phyloP scores from a whole-genome alignment of 2,797 vertebrate genomes.

The Ceryle rudis region DNA sequence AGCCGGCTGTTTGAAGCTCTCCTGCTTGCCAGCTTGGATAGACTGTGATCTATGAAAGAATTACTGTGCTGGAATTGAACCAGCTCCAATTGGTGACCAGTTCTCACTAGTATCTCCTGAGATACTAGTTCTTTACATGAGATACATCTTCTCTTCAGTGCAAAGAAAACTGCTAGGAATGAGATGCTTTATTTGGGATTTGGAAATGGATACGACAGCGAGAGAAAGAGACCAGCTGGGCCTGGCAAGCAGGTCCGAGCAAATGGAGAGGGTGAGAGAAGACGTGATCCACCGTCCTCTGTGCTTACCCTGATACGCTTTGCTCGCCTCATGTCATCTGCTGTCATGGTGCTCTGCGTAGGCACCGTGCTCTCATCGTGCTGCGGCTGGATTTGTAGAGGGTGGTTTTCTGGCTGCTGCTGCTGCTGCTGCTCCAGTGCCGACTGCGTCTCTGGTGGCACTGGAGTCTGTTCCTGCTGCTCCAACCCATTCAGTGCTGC shows the following conservation, averaged over 20 bases:
- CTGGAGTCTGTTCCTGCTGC: constrained; percentile 79
- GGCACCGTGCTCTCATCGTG: constrained; percentile 76
- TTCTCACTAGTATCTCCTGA: background rate
- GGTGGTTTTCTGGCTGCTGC: constrained; percentile 48
- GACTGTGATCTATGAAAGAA: background rate
- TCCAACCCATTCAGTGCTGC: constrained; percentile 87
- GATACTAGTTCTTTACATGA: background rate
- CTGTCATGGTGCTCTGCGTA: constrained; percentile 83
- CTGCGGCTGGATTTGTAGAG: constrained; percentile 80
- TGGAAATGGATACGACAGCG: background rate
- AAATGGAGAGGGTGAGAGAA: background rate
- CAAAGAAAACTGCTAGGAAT: background rate
- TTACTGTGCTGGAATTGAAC: background rate
- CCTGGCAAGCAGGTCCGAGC: background rate
- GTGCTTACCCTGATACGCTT: constrained; percentile 91
- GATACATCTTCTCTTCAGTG: background rate
- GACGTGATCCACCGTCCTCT: background rate
- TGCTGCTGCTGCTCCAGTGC: constrained; percentile 76
- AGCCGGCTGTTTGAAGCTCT: background rate
- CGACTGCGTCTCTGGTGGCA: constrained; percentile 46
- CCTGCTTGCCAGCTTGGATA: background rate
- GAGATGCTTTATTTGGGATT: background rate
- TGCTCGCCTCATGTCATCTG: constrained; percentile 92
- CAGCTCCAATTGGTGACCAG: background rate
- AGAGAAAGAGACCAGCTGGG: background rate